Conservation (phyloP, 2,113 vertebrate genomes). For the Crocuta crocuta region DNA sequence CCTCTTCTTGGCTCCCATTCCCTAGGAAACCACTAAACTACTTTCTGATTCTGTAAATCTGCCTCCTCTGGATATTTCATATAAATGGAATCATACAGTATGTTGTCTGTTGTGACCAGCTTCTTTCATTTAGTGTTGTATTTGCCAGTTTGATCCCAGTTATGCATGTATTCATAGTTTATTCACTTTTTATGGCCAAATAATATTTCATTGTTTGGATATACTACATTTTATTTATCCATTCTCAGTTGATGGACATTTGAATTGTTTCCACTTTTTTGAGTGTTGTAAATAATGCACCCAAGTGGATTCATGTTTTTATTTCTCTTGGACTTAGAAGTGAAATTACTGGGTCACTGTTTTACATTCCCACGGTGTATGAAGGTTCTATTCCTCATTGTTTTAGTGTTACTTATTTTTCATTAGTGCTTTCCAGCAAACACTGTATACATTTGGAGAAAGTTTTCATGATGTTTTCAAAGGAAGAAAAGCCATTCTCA, state of each 20-base stretch:
- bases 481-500: not conserved
- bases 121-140: not conserved
- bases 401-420: not conserved
- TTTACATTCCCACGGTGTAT: not conserved
- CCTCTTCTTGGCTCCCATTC: fast-evolving
- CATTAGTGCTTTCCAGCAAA: not conserved
- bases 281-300: not conserved
- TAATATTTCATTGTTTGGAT: not conserved
- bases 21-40: not conserved
- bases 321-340: not conserved
- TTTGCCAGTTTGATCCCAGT: not conserved
- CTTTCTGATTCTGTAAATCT: not conserved
- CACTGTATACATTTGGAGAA: not conserved
- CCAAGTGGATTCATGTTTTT: not conserved
- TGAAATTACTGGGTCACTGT: not conserved
- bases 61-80: not conserved
- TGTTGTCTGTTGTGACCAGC: not conserved
- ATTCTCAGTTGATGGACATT: not conserved
- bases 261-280: not conserved
- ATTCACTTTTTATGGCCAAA: not conserved
- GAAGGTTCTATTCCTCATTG: not conserved
- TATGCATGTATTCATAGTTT: not conserved
- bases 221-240: not conserved
- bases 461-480: not conserved
- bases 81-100: not conserved